These are phyloP conservation scores for Rhodophaea formosa DNA, from an alignment of 2,888 invertebrate species.

Conservation along the genomic window DNA sequence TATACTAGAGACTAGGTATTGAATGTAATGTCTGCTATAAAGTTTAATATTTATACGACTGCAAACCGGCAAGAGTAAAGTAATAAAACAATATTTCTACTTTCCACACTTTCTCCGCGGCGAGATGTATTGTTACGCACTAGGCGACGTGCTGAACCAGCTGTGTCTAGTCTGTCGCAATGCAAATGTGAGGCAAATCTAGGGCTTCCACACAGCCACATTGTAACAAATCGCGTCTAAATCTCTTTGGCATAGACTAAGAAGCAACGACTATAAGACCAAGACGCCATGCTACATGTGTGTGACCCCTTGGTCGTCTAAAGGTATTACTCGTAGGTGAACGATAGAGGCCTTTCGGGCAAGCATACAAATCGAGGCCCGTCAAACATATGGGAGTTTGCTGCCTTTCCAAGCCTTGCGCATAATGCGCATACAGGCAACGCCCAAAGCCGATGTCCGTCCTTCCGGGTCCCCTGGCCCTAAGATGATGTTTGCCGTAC, in stretches of 20 bases:
- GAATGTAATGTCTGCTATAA: neutral
- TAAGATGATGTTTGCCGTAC: too few species aligned
- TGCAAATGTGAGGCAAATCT: neutral
- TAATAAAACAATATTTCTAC: conserved; percentile 31
- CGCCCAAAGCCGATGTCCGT: too few species aligned
- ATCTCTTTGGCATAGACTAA: neutral
- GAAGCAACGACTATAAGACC: too few species aligned
- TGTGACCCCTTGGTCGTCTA: too few species aligned
- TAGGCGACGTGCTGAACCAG: neutral
- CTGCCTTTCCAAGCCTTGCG: too few species aligned
- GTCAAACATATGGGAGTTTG: too few species aligned
- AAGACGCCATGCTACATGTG: too few species aligned
- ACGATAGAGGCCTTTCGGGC: too few species aligned
- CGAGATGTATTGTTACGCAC: conserved; percentile 28
- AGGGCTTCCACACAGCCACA: neutral
- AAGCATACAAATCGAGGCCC: too few species aligned
- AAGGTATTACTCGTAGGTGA: too few species aligned
- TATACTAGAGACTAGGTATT: neutral
- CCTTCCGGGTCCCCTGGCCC: too few species aligned
- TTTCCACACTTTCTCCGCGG: conserved; percentile 35
- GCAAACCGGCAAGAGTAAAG: conserved; percentile 13
- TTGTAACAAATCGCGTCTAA: neutral
- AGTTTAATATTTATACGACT: neutral
- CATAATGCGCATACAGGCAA: too few species aligned
- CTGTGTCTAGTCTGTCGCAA: neutral